Conservation (phyloP, 2,113 vertebrate species). For the Dromiciops gliroides region DNA sequence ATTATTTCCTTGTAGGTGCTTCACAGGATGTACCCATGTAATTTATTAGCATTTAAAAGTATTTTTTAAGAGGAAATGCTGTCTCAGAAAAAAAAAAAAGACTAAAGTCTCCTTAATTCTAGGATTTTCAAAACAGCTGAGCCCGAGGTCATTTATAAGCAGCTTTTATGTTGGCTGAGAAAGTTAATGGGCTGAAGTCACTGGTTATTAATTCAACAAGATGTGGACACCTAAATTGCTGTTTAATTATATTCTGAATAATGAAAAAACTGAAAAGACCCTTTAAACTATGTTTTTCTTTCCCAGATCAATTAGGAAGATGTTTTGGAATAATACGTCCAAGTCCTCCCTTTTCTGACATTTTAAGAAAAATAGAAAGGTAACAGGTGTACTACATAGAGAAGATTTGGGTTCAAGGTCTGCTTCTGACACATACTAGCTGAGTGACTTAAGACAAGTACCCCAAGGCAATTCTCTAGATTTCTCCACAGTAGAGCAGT, state of each 20-base stretch:
- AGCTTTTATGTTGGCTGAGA: neutral
- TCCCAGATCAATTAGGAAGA: neutral
- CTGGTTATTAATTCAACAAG: neutral
- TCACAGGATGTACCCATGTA: neutral
- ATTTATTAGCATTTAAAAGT: neutral
- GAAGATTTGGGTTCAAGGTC: neutral
- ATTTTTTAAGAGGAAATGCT: conserved; percentile 39
- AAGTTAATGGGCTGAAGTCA: neutral
- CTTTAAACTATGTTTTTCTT: neutral
- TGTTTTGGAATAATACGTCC: neutral
- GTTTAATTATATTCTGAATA: neutral
- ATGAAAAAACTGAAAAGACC: rapidly evolving
- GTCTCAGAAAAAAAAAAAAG: neutral
- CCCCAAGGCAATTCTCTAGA: neutral
- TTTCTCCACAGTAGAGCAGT: no score
- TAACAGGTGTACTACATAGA: no score
- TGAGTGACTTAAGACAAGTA: neutral
- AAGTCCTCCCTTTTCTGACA: neutral
- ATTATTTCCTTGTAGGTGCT: neutral
- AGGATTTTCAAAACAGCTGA: neutral
- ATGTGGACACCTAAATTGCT: neutral
- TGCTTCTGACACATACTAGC: neutral
- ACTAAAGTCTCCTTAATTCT: neutral
- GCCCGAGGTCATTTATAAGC: neutral
- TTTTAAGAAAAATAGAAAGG: neutral